Base-by-base conservation (phyloP, 2,797 vertebrate species). In the Schizopygopsis pylzovi region DNA sequence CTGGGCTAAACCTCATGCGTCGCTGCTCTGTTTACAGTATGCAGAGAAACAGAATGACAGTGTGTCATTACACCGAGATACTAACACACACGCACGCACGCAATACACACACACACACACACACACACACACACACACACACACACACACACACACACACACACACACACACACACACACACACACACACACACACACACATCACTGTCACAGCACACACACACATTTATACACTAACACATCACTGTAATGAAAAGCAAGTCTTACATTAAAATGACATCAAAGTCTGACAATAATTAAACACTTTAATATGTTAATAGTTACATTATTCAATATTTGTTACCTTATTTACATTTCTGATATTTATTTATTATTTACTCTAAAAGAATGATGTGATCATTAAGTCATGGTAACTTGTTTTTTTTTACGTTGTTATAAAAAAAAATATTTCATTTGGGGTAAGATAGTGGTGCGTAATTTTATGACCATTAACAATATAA, bases 41-140 rank as follows among this genome's bases (percentile, higher is more conserved):
- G 37, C 56, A 81, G 76, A 87, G 39, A 6, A 75, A 88, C 84
- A 56, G 78, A 56, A 79, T 85, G 82, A 90, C 87, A 86, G 80
- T 76, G 70, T 88, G 82, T 87, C 47, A 86, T 88, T 86, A 89
- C 77, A 72, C 68, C 3, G 6, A 63, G 28, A 87, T 33, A 80
- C 76, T 37, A 86, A 43, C 76, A 75, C 56, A 8, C 39, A 3
- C 54, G 79, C 81, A 5, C 37, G 1, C 37, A 39, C 4, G n/a
- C n/a, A n/a, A n/a, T n/a, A 4, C 37, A 39, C 37, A 0, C 4
- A 39, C 37, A 0, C 4, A 82, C 76, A 75, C 56, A 8, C 39
- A 3, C 54, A 83, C 81, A 5, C 37, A 6, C 37, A 39, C 4
- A 4, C 37, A 39, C 37, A 0, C 4, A 39, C 37, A 0, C 4